A percentile compares a stretch with the other conserved stretches of the same genome.
Evolutionary conservation across 2,888 invertebrate genomes (phyloP).

Genomic region (Embidobia sp.): DNA sequence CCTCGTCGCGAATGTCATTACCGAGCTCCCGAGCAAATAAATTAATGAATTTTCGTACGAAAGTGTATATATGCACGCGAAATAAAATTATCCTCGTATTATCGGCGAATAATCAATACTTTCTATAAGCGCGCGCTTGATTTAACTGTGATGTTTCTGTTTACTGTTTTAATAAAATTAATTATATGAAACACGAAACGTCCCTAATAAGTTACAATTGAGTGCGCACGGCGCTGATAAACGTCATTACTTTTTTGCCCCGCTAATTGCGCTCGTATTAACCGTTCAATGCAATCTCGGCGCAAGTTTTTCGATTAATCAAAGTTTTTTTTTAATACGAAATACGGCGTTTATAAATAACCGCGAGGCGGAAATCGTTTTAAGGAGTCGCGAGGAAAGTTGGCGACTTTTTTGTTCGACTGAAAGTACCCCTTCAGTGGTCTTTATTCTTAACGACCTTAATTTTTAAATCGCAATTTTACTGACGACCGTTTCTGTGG

Average conservation of each 20-base stretch:
- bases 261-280: conserved; percentile 3
- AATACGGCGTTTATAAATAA: background rate
- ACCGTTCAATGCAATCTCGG: background rate
- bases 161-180: conserved; percentile 34
- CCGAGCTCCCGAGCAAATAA: background rate
- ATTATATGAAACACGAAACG: conserved; percentile 20
- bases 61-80: conserved; percentile 2
- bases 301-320: background rate
- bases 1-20: background rate
- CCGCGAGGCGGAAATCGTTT: background rate
- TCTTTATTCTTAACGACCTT: too few relatives aligned
- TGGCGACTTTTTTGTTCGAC: conserved; percentile 1
- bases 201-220: conserved; percentile 4
- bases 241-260: conserved; percentile 8
- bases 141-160: conserved; percentile 36
- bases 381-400: conserved; percentile 7
- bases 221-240: background rate
- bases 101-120: conserved; percentile 31
- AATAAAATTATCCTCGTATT: conserved; percentile 17
- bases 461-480: too few relatives aligned
- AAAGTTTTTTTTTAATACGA: background rate
- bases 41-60: conserved; percentile 3
- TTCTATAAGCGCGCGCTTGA: conserved; percentile 16
- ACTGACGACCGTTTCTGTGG: too few relatives aligned
- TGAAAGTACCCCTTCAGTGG: conserved; percentile 3